A percentile compares a stretch with the other conserved stretches of the same genome.
Evolutionary conservation across 2,797 vertebrate species (phyloP).

Genomic region (Eulemur coronatus): DNA sequence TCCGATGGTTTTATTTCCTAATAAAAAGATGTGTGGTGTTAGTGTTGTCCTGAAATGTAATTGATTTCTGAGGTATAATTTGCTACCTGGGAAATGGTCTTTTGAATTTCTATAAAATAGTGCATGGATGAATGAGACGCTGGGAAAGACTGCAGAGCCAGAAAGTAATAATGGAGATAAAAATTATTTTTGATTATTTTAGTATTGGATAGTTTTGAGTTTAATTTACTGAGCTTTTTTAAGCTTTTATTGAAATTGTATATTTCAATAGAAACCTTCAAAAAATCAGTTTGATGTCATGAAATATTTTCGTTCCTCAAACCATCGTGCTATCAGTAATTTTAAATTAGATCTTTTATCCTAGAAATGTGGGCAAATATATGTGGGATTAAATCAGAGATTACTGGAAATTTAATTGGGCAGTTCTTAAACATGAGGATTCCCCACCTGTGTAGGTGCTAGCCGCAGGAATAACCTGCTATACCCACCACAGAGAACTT

Average conservation of each 20-base stretch:
- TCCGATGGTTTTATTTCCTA: conserved; percentile 78
- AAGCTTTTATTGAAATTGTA: conserved; percentile 45
- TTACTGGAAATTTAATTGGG: background rate
- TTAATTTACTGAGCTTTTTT: conserved; percentile 59
- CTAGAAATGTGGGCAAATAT: background rate
- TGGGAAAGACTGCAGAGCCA: conserved; percentile 10
- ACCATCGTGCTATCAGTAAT: conserved; percentile 9
- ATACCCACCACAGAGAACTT: background rate
- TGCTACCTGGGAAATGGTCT: conserved; percentile 60
- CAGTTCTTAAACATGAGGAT: background rate
- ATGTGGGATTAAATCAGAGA: background rate
- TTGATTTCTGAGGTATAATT: conserved; percentile 76
- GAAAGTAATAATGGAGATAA: conserved; percentile 60
- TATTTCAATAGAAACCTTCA: conserved; percentile 53
- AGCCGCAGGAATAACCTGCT: background rate
- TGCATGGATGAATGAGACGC: conserved; percentile 12
- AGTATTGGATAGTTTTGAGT: conserved; percentile 7
- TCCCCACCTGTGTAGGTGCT: background rate
- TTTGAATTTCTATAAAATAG: conserved; percentile 72
- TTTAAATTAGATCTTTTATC: background rate
- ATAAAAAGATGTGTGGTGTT: conserved; percentile 76
- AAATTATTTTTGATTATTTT: conserved; percentile 71
- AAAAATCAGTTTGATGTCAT: background rate
- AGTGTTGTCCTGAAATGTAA: conserved; percentile 75
- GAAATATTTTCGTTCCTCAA: conserved; percentile 38